Evolutionary conservation across 2,797 vertebrate species (phyloP), one percentile per base, ranked within the genome.

Genomic region (Alosa sapidissima): DNA sequence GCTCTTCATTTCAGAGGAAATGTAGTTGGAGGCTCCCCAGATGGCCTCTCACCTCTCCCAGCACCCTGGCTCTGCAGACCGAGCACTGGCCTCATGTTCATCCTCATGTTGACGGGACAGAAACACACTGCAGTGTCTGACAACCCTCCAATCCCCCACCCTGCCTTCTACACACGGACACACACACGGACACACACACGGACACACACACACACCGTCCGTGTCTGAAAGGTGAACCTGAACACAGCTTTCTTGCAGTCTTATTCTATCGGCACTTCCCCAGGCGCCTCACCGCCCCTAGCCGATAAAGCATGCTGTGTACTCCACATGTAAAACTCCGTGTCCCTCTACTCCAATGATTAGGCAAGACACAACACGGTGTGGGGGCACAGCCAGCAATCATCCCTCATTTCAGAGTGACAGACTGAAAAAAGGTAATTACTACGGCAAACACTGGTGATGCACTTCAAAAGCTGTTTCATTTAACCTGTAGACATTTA

Each of bases 41-140:
- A 78, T 41, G 72, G 72, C 41, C 41, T 47, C 72, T 78, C 41
- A 47, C 72, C 41, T 78, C 72, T 78, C 72, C 16, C 72, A 85
- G 49, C 45, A 58, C 28, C 81, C 58, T 36, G 49, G 24, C 19
- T 58, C 48, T 72, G 60, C 68, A 68, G 36, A 82, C 81, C 33
- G 47, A 84, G 75, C 54, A 60, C 45, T 16, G 48, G 24, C 52
- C 84, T 60, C 54, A n/a, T 55, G 72, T 83, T 82, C 33, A 62
- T 62, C 82, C 36, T 49, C 60, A 60, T 62, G 83, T 78, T 55
- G 41, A n/a, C 54, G 52, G 72, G 19, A 1, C 36, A 78, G 72
- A 78, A 78, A 45, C 72, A 78, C 41, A 47, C 72, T 19, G 72
- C 72, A 47, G 16, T 19, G 72, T 36, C 16, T 72, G 33, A 16